A percentile compares a stretch with the other conserved stretches of the same genome.
These are phyloP conservation scores for Philopedon plagiatum DNA, from an alignment of 2,888 invertebrate genomes.

Conservation along the genomic window DNA sequence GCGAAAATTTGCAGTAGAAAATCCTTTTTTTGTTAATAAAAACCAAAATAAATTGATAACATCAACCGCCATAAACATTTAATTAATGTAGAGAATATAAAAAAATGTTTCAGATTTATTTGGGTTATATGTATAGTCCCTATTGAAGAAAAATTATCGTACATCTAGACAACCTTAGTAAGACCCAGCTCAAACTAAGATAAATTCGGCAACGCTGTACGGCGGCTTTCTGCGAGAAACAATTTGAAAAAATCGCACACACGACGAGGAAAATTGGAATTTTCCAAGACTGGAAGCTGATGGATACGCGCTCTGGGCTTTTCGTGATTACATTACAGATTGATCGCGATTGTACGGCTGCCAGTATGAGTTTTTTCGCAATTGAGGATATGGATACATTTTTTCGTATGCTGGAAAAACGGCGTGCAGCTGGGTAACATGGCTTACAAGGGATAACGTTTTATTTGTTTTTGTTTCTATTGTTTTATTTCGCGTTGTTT, in stretches of 20 bases:
- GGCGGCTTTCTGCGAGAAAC: constrained; percentile 28
- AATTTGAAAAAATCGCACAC: constrained; percentile 42
- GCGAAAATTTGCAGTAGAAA: too few species aligned
- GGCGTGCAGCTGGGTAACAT: constrained; percentile 1
- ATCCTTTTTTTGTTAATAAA: too few species aligned
- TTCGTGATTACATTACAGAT: constrained; percentile 39
- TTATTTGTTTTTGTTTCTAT: not conserved
- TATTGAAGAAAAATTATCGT: too few species aligned
- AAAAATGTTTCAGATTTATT: too few species aligned
- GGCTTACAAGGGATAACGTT: not conserved
- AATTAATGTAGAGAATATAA: too few species aligned
- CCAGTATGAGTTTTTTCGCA: constrained; percentile 16
- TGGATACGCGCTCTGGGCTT: constrained; percentile 40
- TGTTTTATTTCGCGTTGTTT: not conserved
- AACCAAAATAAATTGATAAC: too few species aligned
- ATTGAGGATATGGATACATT: not conserved
- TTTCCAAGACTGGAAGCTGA: constrained; percentile 40
- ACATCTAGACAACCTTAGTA: too few species aligned
- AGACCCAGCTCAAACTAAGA: not conserved
- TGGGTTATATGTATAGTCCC: too few species aligned
- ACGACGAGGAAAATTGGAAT: constrained; percentile 46
- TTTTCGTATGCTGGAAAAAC: not conserved
- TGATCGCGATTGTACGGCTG: constrained; percentile 32
- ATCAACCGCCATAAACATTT: too few species aligned
- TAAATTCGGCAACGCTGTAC: constrained; percentile 33